Conservation (phyloP, 2,113 vertebrate species). For the Saguinus imperator region DNA sequence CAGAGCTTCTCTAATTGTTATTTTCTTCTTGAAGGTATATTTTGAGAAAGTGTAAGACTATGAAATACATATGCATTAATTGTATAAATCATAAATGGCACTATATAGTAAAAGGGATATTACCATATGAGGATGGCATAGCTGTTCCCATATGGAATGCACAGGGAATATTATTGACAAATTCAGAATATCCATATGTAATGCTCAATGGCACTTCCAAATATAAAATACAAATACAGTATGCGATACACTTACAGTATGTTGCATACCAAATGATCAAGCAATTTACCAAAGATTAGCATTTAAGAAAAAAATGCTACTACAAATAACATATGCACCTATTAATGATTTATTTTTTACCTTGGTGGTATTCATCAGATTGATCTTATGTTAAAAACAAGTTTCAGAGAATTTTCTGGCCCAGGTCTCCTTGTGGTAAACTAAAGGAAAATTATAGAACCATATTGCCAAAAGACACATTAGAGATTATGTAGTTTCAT, state of each 20-base stretch:
- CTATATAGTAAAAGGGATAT: not conserved
- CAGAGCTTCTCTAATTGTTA: not conserved
- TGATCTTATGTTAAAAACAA: slow-evolving; percentile 44
- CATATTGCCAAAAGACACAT: slow-evolving; percentile 9
- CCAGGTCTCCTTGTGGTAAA: not conserved
- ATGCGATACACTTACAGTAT: slow-evolving; percentile 56
- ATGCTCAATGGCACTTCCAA: slow-evolving; percentile 57
- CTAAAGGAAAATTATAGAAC: slow-evolving; percentile 40
- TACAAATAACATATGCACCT: slow-evolving; percentile 64
- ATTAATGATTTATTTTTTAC: slow-evolving; percentile 51
- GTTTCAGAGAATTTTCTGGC: slow-evolving; percentile 49
- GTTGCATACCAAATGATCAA: slow-evolving; percentile 74
- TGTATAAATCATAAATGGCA: slow-evolving; percentile 17
- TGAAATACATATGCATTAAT: not conserved
- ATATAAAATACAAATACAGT: slow-evolving; percentile 69
- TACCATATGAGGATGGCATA: not conserved
- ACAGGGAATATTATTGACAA: slow-evolving; percentile 51
- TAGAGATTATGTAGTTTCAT: not conserved
- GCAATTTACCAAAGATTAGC: slow-evolving; percentile 65
- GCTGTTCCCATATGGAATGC: slow-evolving; percentile 51
- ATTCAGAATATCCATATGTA: slow-evolving; percentile 65
- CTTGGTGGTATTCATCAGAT: not conserved
- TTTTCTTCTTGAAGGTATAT: not conserved
- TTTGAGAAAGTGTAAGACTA: not conserved
- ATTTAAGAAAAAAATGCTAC: slow-evolving; percentile 64